phyloP scores from a whole-genome alignment of 2,888 invertebrate genomes.

The Pristionchus entomophagus region DNA sequence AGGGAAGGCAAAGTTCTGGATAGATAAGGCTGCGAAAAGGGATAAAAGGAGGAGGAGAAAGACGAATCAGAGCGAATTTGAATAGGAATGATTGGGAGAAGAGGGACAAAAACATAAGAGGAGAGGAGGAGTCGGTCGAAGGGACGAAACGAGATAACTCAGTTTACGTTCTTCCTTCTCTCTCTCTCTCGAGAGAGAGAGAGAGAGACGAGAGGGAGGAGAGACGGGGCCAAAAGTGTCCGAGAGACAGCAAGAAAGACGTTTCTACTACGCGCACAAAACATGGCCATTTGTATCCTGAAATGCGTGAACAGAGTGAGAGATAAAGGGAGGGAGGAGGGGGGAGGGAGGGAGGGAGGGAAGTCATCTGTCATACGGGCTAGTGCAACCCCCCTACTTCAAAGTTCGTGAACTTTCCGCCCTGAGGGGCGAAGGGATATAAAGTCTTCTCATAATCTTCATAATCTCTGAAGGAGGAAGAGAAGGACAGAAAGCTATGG shows the following conservation, averaged over 20 bases:
- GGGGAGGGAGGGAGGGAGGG: conserved; percentile 13
- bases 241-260: conserved; percentile 7
- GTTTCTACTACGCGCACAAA: neutral
- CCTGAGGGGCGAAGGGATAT: too few species aligned
- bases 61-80: neutral
- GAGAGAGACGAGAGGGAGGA: neutral
- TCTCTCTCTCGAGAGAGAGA: too few species aligned
- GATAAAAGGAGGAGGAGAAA: neutral
- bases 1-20: neutral
- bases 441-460: too few species aligned
- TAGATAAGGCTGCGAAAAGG: neutral
- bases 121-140: neutral
- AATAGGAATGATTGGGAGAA: conserved; percentile 4
- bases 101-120: conserved; percentile 5
- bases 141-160: conserved; percentile 20
- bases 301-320: conserved; percentile 11
- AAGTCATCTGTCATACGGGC: too few species aligned
- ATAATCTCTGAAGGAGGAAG: too few species aligned
- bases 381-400: too few species aligned
- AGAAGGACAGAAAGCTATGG: too few species aligned
- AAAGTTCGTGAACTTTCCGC: too few species aligned
- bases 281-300: neutral
- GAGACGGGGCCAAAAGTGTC: neutral
- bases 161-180: conserved; percentile 4
- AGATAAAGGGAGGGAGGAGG: neutral